Evolutionary conservation across 2,113 vertebrate genomes (phyloP).

Genomic region (Bungarus multicinctus): DNA sequence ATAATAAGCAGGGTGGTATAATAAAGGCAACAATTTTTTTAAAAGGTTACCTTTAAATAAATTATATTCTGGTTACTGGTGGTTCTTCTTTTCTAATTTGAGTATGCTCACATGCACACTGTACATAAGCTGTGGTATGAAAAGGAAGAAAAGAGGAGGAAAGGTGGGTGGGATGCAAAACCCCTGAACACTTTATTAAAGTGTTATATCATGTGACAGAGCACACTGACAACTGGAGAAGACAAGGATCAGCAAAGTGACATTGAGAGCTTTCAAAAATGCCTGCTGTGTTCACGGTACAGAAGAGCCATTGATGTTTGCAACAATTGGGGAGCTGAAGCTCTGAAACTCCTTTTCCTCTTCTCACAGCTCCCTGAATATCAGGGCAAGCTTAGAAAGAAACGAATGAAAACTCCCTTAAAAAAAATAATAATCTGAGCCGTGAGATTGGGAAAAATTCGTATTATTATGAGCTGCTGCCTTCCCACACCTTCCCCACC

Average conservation of each 20-base stretch:
- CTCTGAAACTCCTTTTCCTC: slow-evolving; percentile 18
- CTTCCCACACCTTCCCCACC: slow-evolving; percentile 18
- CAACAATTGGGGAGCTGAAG: slow-evolving; percentile 28
- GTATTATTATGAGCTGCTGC: slow-evolving; percentile 2
- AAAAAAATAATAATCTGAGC: not conserved
- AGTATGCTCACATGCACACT: not conserved
- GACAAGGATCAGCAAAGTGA: slow-evolving; percentile 36
- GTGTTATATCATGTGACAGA: slow-evolving; percentile 27
- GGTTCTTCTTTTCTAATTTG: not conserved
- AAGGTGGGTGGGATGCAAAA: not conserved
- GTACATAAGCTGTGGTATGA: slow-evolving; percentile 29
- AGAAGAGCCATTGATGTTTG: slow-evolving; percentile 22
- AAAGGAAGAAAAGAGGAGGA: not conserved
- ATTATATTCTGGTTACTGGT: slow-evolving; percentile 17
- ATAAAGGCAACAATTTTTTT: not conserved
- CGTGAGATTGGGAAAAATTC: slow-evolving; percentile 12
- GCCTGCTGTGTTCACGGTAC: slow-evolving; percentile 23
- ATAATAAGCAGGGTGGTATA: not conserved
- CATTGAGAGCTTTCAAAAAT: slow-evolving; percentile 37
- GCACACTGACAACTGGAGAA: slow-evolving; percentile 32
- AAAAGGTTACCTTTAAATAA: slow-evolving; percentile 25
- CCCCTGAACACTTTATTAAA: slow-evolving; percentile 51
- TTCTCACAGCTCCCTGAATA: slow-evolving; percentile 13
- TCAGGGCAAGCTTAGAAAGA: slow-evolving; percentile 28
- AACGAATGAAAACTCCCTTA: slow-evolving; percentile 2